Evolutionary conservation across 2,888 invertebrate species (phyloP).

Genomic region (Synergus japonicus): DNA sequence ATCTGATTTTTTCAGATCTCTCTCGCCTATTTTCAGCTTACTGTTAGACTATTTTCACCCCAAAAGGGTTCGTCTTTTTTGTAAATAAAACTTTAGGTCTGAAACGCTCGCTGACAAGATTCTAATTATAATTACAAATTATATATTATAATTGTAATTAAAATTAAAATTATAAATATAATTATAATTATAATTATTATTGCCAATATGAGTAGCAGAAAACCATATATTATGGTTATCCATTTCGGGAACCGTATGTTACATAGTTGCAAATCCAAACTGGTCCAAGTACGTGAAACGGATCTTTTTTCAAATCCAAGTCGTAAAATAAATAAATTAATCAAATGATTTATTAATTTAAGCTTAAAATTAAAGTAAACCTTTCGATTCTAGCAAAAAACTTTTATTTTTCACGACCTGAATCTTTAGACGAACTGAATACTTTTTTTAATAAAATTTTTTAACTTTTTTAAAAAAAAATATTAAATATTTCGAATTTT

Average conservation of each 20-base stretch:
- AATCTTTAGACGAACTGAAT: too few species aligned
- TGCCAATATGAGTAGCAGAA: conserved; percentile 7
- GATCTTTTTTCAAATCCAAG: conserved; percentile 9
- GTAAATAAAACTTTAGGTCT: not conserved
- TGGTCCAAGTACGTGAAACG: not conserved
- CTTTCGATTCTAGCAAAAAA: not conserved
- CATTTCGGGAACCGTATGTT: conserved; percentile 5
- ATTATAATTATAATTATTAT: conserved; percentile 7
- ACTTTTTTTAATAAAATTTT: too few species aligned
- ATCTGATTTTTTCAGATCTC: not conserved
- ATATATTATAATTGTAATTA: conserved; percentile 10
- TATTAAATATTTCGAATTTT: not conserved
- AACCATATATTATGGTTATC: conserved; percentile 34
- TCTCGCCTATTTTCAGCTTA: conserved; percentile 43
- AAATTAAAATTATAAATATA: not conserved
- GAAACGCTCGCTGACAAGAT: conserved; percentile 24
- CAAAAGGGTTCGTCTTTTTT: conserved; percentile 6
- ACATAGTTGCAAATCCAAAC: conserved; percentile 19
- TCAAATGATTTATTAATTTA: not conserved
- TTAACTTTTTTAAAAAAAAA: not conserved
- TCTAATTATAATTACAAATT: conserved; percentile 16
- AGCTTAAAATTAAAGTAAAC: not conserved
- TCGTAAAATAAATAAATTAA: not conserved
- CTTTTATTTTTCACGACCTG: too few species aligned
- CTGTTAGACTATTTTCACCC: not conserved